Evolutionary conservation across 1,140 invertebrate species (phyloP), one percentile per base, ranked within the genome.

Genomic region (Hirudo medicinalis): DNA sequence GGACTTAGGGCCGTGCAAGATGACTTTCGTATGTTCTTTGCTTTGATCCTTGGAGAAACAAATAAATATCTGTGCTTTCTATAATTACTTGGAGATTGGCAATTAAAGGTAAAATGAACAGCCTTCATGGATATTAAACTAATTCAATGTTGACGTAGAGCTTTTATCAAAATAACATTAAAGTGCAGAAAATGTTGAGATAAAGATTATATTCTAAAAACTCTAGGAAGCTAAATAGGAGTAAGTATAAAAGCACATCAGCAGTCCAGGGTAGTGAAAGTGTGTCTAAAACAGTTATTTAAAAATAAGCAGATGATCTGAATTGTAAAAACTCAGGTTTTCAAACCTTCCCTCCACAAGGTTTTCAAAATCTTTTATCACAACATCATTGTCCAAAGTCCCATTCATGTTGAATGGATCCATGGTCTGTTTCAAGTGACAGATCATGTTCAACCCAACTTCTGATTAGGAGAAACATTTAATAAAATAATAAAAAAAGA

Each of bases 381-480:
- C 29, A 11, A 11, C 19, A 20, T 63, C 57, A 63, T 11, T 22
- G 15, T 63, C 57, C 29, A 63, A 25, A 63, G 57, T 25, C 20
- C 22, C 29, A 63, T 32, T 32, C 22, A 63, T 63, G 57, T 63
- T 63, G 57, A 63, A 63, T 13, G 57, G 57, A 32, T 63, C 57
- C 57, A 63, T 63, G 22, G 57, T 63, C 29, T 63, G 57, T 32
- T 63, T 63, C 57, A 63, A 32, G 57, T 63, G 57, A 15, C 57
- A 63, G 22, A 63, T 63, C 57, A 63, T 63, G 57, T 63, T 63
- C 20, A 63, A 32, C 57, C 57, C 57, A 22, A 63, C 57, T 32
- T 63, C 57, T 63, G 22, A 25, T 63, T 19, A 63, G 57, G 22
- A 63, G 19, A 63, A 32, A 63, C 6, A 19, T 13, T 2, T 63